Evolutionary conservation across 2,113 vertebrate species (phyloP), one percentile per base, ranked within the genome.

Genomic region (Callopanchax toddi): DNA sequence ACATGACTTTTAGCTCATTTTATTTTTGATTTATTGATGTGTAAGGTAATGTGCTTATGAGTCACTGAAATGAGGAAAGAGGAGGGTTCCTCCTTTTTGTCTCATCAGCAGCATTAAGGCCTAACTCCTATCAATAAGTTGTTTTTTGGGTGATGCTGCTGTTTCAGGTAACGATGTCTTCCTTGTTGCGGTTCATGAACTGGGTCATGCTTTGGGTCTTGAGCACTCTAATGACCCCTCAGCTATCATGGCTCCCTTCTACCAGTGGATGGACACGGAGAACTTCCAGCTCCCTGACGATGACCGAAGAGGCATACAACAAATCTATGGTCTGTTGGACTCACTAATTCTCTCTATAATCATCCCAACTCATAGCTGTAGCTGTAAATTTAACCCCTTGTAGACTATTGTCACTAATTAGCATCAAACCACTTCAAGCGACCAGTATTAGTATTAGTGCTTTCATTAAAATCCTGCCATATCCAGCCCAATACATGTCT

Each of bases 181-280:
- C 84, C 88, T 97, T 69, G 95, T 97, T 51, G 90, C 95, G 2
- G 94, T 96, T 45, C 95, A 97, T 10, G 95, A 97, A 75, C 74
- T 97, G 76, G 95, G 95, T 36, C 95, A 97, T 13, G 95, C 95
- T 25, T 74, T 97, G 60, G 95, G 95, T 51, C 82, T 97, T 26
- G 95, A 97, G 73, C 95, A 97, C 74, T 97, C 95, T 46, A 94
- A 86, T 1, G 95, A 97, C 58, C 95, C 94, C 0, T 96, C 94
- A 0, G 95, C 95, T 74, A 96, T 97, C 77, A 97, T 97, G 95
- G 95, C 95, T 0, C 95, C 95, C 3, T 96, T 96, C 81, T 97
- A 97, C 85, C 95, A 96, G 81, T 97, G 95, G 95, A 96, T 97
- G 95, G 95, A 97, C 81, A 97, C 95, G 0, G 93, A 95, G 7